Conservation (phyloP, 1,140 invertebrate genomes). For the Bombus picipes region DNA sequence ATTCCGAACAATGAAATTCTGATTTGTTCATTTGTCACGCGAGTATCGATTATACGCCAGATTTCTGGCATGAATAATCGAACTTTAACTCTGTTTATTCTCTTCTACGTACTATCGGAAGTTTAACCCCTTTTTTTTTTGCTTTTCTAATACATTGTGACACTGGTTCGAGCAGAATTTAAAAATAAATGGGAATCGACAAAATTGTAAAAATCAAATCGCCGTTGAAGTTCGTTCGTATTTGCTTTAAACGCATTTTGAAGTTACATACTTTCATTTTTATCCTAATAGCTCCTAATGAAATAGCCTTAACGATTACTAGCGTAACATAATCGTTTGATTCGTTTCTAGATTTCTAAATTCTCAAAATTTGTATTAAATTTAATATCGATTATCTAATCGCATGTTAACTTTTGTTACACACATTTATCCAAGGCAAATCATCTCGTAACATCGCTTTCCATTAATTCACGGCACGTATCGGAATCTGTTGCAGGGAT, state of each 20-base stretch:
- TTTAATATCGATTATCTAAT: neutral
- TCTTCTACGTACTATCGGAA: neutral
- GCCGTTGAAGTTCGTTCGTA: neutral
- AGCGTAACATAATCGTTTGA: neutral
- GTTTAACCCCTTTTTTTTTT: too few species aligned
- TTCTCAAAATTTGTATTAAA: neutral
- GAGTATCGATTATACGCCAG: neutral
- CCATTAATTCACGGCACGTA: neutral
- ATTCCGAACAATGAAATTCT: slow-evolving; percentile 29
- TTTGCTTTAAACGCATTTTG: too few species aligned
- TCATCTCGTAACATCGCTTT: neutral
- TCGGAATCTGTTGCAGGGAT: neutral
- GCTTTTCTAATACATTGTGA: neutral
- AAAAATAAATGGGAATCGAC: neutral
- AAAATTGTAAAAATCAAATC: neutral
- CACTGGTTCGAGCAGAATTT: neutral
- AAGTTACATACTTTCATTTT: too few species aligned
- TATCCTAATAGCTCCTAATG: neutral
- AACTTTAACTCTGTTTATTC: neutral
- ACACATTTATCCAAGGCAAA: neutral
- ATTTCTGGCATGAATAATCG: slow-evolving; percentile 16
- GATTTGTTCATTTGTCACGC: slow-evolving; percentile 16
- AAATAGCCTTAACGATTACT: neutral
- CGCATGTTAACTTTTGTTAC: neutral
- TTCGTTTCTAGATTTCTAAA: neutral